A percentile compares a stretch with the other conserved stretches of the same genome.
Evolutionary conservation across 1,140 invertebrate species (phyloP).

Genomic region (Daktulosphaira vitifoliae): DNA sequence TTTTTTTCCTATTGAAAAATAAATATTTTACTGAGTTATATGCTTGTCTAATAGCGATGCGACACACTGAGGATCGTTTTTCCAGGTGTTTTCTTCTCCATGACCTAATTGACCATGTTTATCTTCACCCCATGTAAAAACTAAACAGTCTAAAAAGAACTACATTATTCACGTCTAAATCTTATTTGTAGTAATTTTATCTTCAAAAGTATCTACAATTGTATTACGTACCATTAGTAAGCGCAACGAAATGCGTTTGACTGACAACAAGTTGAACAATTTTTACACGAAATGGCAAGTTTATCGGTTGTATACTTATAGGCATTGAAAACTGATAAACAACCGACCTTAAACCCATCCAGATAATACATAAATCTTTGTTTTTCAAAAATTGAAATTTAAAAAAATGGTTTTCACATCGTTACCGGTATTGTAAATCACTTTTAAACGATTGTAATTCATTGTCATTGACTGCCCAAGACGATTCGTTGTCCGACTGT

Average conservation of each 20-base stretch:
- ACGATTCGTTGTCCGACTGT: neutral
- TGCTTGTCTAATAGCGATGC: slow-evolving; percentile 53
- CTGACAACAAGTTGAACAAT: slow-evolving; percentile 54
- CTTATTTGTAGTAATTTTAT: neutral
- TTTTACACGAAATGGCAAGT: slow-evolving; percentile 48
- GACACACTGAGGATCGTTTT: slow-evolving; percentile 50
- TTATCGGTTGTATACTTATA: slow-evolving; percentile 46
- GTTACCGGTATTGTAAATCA: slow-evolving; percentile 1
- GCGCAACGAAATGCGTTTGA: slow-evolving; percentile 57
- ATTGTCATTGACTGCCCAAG: neutral
- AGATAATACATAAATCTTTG: too few relatives aligned
- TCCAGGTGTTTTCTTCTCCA: slow-evolving; percentile 49
- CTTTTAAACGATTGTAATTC: neutral
- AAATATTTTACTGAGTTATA: slow-evolving; percentile 50
- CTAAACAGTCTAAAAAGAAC: slow-evolving; percentile 49
- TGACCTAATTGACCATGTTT: slow-evolving; percentile 59
- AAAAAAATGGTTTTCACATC: too few relatives aligned
- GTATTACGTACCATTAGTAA: slow-evolving; percentile 48
- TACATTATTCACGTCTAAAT: neutral
- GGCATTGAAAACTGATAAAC: slow-evolving; percentile 50
- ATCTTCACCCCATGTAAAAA: slow-evolving; percentile 65
- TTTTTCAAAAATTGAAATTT: too few relatives aligned
- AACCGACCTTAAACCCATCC: slow-evolving; percentile 51
- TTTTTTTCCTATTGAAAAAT: too few relatives aligned
- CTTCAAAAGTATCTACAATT: neutral